Conservation (phyloP, 2,797 vertebrate species). For the Lepilemur ruficaudatus region DNA sequence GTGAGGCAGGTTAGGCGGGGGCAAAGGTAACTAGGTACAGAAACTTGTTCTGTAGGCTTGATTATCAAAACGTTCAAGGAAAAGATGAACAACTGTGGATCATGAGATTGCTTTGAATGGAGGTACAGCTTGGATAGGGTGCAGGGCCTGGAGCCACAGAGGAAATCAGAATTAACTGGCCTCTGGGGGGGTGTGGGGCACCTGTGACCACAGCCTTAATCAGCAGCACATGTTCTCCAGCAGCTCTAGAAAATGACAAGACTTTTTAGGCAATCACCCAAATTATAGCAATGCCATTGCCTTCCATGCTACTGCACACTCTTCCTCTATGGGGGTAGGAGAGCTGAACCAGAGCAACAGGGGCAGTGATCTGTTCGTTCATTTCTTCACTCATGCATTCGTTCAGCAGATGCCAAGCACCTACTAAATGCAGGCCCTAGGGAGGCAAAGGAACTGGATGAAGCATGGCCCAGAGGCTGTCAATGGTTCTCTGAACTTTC, state of each 20-base stretch:
- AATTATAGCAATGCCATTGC: background rate
- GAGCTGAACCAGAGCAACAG: background rate
- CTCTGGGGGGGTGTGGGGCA: background rate
- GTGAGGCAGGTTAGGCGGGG: background rate
- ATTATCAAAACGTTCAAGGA: background rate
- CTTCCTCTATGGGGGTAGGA: background rate
- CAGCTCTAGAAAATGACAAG: background rate
- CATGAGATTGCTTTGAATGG: conserved; percentile 12
- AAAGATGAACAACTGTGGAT: background rate
- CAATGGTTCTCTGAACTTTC: background rate
- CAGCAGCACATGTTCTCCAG: background rate
- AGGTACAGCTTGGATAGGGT: background rate
- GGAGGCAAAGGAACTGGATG: background rate
- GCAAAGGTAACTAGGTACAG: background rate
- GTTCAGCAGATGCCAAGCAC: background rate
- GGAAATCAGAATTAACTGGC: conserved; percentile 36
- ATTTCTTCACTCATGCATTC: background rate
- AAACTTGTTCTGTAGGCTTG: background rate
- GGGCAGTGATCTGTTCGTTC: background rate
- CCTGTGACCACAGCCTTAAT: conserved; percentile 46
- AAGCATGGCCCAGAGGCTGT: background rate
- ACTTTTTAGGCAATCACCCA: background rate
- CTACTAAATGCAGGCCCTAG: background rate
- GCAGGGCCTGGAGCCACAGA: background rate
- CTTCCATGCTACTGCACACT: background rate